phyloP scores from a whole-genome alignment of 1,140 invertebrate species.

The Adelges cooleyi region DNA sequence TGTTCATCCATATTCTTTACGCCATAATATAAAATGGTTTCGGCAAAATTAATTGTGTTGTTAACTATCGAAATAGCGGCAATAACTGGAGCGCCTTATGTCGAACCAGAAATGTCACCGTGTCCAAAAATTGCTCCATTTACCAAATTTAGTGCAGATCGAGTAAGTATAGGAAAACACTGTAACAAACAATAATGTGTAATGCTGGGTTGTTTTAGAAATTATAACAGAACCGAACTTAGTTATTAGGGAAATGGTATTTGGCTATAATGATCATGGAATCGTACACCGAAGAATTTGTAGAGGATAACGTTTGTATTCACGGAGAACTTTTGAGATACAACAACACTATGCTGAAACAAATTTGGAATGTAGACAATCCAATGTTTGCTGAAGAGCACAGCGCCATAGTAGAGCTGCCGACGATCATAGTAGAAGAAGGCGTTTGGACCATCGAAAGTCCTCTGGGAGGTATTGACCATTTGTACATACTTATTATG shows the following conservation, averaged over 20 bases:
- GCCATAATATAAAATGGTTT: too few relatives aligned
- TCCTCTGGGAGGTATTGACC: slow-evolving; percentile 32
- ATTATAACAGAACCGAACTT: too few relatives aligned
- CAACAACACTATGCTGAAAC: slow-evolving; percentile 29
- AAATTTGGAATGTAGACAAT: slow-evolving; percentile 32
- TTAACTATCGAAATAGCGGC: too few relatives aligned
- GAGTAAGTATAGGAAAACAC: not conserved
- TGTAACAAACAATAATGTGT: too few relatives aligned
- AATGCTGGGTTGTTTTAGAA: too few relatives aligned
- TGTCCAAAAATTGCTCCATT: slow-evolving; percentile 21
- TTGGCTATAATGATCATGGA: slow-evolving; percentile 32
- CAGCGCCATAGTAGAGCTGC: slow-evolving; percentile 30
- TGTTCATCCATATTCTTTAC: too few relatives aligned
- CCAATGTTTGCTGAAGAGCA: slow-evolving; percentile 20
- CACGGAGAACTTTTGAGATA: slow-evolving; percentile 30
- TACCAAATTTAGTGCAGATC: not conserved
- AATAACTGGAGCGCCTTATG: not conserved
- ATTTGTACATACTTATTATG: not conserved
- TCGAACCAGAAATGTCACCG: not conserved
- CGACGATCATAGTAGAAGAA: slow-evolving; percentile 21
- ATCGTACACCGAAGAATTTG: slow-evolving; percentile 31
- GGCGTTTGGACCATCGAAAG: slow-evolving; percentile 33
- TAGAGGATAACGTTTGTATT: slow-evolving; percentile 32
- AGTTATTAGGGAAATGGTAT: slow-evolving; percentile 34
- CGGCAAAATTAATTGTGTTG: too few relatives aligned